Conservation (phyloP, 2,797 vertebrate species). For the Florisuga fusca region DNA sequence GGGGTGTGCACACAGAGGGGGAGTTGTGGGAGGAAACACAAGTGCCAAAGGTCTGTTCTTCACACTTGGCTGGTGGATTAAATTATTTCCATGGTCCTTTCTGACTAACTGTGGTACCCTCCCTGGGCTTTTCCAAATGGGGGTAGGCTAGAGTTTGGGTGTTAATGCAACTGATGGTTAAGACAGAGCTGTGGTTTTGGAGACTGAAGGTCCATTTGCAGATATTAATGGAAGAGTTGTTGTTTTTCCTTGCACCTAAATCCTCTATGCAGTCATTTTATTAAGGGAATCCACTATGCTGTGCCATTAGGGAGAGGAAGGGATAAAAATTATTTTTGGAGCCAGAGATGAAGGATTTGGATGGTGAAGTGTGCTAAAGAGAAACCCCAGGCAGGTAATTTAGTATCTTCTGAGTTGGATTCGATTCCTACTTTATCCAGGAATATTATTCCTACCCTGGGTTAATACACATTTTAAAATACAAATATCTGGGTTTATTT, state of each 20-base stretch:
- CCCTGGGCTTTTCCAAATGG: neutral
- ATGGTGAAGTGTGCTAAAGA: neutral
- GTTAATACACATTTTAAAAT: neutral
- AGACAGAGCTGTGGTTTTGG: neutral
- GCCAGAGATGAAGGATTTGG: neutral
- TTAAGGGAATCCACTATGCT: neutral
- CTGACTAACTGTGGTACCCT: neutral
- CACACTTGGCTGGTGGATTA: neutral
- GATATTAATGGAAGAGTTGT: neutral
- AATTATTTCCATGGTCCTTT: neutral
- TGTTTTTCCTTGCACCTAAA: neutral
- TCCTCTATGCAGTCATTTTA: neutral
- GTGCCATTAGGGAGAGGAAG: neutral
- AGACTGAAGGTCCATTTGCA: neutral
- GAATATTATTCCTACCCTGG: neutral
- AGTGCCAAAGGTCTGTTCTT: slow-evolving; percentile 58
- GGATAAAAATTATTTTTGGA: neutral
- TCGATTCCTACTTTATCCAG: neutral
- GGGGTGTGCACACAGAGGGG: neutral
- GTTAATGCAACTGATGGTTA: neutral
- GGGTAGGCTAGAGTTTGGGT: neutral
- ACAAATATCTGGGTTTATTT: neutral
- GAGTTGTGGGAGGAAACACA: neutral
- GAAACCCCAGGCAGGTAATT: neutral
- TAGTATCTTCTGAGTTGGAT: neutral